A percentile compares a stretch with the other conserved stretches of the same genome.
Conservation (phyloP, 2,113 vertebrate genomes). For the Salvelinus fontinalis region DNA sequence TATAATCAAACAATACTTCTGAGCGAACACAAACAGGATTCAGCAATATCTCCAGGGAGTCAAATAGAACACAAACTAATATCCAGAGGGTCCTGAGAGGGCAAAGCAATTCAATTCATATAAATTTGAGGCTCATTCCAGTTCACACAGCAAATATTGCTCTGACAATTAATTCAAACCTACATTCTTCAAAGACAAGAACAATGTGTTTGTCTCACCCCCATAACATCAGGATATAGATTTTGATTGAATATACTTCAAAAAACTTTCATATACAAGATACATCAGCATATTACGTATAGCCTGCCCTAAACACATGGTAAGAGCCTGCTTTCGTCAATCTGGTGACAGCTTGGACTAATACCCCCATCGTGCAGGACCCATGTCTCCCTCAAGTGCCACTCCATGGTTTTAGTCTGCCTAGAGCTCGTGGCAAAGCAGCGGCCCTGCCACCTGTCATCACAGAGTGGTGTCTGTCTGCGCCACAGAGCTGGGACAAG, state of each 20-base stretch:
- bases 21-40: too few relatives aligned
- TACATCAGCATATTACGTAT: background rate
- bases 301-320: background rate
- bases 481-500: slow-evolving; percentile 39
- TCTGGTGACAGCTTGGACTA: slow-evolving; percentile 8
- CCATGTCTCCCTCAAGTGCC: slow-evolving; percentile 40
- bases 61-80: background rate
- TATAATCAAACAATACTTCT: background rate
- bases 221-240: too few relatives aligned
- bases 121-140: background rate
- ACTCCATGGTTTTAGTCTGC: slow-evolving; percentile 42
- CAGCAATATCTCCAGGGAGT: background rate
- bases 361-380: background rate
- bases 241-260: too few relatives aligned
- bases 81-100: background rate
- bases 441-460: slow-evolving; percentile 64
- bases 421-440: slow-evolving; percentile 50
- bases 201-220: background rate
- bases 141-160: background rate
- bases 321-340: background rate
- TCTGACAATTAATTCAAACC: background rate
- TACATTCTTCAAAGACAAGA: background rate
- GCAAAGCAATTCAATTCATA: background rate
- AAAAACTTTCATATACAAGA: too few relatives aligned
- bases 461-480: slow-evolving; percentile 46